These are phyloP conservation scores for Petroica traversi DNA, from an alignment of 2,113 vertebrate genomes.

Conservation along the genomic window DNA sequence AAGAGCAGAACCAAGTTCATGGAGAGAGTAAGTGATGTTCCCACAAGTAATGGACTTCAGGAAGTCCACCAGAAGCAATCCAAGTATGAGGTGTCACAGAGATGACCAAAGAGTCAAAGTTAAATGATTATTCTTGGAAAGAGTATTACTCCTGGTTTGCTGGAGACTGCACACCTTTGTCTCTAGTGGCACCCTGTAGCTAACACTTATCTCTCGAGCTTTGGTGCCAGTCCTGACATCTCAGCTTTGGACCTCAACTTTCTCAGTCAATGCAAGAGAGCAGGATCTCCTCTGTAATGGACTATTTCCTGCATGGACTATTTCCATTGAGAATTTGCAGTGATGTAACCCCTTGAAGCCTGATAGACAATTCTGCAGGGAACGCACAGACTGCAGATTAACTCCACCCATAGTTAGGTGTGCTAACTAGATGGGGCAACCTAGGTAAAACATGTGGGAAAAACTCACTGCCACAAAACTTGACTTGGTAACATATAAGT, in stretches of 20 bases:
- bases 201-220: background rate
- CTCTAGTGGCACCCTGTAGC: background rate
- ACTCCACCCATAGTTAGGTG: background rate
- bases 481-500: background rate
- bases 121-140: background rate
- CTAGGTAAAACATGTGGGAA: background rate
- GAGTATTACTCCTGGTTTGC: background rate
- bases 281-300: background rate
- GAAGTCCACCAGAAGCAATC: background rate
- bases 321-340: background rate
- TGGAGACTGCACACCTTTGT: background rate
- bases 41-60: background rate
- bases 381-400: background rate
- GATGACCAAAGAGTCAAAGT: background rate
- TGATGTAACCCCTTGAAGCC: background rate
- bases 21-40: background rate
- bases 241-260: background rate
- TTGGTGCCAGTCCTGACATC: background rate
- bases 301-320: too few species aligned
- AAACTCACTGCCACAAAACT: background rate
- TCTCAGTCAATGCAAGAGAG: background rate
- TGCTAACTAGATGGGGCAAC: background rate
- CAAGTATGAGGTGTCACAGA: background rate
- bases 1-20: background rate
- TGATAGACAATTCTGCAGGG: background rate